Evolutionary conservation across 2,888 invertebrate species (phyloP).

Genomic region (Phortica okadai): DNA sequence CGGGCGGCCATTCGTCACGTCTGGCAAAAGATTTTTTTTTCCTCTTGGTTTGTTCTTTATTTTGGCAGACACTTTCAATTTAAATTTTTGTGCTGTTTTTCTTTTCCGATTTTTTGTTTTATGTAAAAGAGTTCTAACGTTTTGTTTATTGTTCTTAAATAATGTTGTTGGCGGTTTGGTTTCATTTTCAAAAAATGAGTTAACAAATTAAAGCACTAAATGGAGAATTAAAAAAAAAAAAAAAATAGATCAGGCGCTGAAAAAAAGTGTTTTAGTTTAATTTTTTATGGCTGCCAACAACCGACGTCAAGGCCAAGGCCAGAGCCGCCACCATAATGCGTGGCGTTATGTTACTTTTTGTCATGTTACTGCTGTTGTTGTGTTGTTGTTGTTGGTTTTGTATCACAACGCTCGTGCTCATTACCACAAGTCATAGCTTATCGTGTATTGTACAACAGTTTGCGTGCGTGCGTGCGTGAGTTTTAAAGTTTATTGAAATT

Average conservation of each 20-base stretch:
- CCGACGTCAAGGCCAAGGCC: slow-evolving; percentile 69
- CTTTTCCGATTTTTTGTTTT: not conserved
- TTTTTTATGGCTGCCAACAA: slow-evolving; percentile 68
- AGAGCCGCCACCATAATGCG: slow-evolving; percentile 21
- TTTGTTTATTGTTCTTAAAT: slow-evolving; percentile 21
- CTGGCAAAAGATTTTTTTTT: not conserved
- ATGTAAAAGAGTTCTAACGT: slow-evolving; percentile 51
- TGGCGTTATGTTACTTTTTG: not conserved
- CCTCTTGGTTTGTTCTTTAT: not conserved
- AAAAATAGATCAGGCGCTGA: slow-evolving; percentile 17
- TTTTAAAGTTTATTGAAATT: not conserved
- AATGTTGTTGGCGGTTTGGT: slow-evolving; percentile 10
- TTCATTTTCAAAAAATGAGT: slow-evolving; percentile 32
- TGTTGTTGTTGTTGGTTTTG: slow-evolving; percentile 6
- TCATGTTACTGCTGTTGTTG: slow-evolving; percentile 12
- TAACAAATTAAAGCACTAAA: not conserved
- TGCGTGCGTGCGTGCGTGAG: slow-evolving; percentile 3
- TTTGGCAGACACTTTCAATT: not conserved
- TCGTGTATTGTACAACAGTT: not conserved
- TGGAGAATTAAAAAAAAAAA: not conserved
- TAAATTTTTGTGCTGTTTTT: not conserved
- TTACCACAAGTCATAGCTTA: no score
- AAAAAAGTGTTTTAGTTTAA: slow-evolving; percentile 56
- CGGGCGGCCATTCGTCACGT: not conserved
- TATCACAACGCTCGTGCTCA: not conserved